A percentile compares a stretch with the other conserved stretches of the same genome.
Conservation (phyloP, 2,113 vertebrate genomes). For the Misgurnus anguillicaudatus region DNA sequence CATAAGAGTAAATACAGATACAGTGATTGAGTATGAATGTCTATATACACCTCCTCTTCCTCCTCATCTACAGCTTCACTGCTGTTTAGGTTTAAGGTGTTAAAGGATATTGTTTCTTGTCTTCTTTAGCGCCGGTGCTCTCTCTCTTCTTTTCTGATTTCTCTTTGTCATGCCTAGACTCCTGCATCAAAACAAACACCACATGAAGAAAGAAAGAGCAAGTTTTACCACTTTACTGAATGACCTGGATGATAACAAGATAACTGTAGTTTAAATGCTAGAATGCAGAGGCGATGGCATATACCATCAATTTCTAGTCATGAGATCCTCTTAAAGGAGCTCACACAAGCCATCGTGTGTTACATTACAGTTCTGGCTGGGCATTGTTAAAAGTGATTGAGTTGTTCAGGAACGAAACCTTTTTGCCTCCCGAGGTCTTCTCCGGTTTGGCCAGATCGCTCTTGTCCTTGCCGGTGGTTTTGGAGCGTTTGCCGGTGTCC, state of each 20-base stretch:
- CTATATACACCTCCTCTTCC: no score
- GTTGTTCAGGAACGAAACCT: constrained; percentile 67
- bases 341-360: no score
- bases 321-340: no score
- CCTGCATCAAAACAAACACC: constrained; percentile 69
- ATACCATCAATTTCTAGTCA: no score
- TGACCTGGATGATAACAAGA: no score
- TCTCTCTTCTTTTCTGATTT: constrained; percentile 93
- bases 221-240: no score
- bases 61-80: no score
- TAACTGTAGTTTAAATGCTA: no score
- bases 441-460: constrained; percentile 90
- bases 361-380: no score
- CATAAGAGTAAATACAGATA: no score
- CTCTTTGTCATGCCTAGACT: constrained; percentile 89
- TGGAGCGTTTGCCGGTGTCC: constrained; percentile 91
- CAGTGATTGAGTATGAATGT: no score
- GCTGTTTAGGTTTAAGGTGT: constrained; percentile 56
- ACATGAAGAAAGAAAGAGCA: constrained; percentile 47
- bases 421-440: constrained; percentile 92
- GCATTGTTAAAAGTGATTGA: background rate
- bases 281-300: no score
- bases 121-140: constrained; percentile 85
- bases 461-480: constrained; percentile 97
- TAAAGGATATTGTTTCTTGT: constrained; percentile 98